Evolutionary conservation across 2,888 invertebrate species (phyloP).

Genomic region (Eristalis arbustorum): DNA sequence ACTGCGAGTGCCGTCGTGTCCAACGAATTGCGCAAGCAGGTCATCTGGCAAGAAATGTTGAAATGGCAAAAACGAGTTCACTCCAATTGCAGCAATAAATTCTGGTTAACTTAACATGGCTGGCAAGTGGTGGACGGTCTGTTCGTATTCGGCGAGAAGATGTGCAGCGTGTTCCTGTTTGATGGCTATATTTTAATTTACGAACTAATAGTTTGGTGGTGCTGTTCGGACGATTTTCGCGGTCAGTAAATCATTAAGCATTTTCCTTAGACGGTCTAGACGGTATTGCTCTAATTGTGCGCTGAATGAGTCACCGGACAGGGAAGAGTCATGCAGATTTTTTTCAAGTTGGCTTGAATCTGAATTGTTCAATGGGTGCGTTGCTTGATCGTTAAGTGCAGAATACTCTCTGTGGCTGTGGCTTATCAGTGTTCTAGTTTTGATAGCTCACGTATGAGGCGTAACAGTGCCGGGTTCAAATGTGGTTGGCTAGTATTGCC

Average conservation of each 20-base stretch:
- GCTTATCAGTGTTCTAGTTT: no score
- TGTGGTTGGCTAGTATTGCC: no score
- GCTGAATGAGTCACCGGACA: background rate
- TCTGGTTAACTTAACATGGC: background rate
- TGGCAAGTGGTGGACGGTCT: background rate
- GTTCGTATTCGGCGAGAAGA: background rate
- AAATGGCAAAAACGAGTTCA: background rate
- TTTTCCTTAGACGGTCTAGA: background rate
- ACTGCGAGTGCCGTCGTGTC: background rate
- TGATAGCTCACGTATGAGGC: no score
- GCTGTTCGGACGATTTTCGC: background rate
- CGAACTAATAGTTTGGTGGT: background rate
- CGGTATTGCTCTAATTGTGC: background rate
- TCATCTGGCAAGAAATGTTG: conserved; percentile 3
- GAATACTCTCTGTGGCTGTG: no score
- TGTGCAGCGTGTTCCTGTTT: background rate
- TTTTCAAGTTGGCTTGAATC: no score
- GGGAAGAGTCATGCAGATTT: no score
- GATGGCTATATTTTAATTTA: background rate
- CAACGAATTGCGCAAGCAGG: background rate
- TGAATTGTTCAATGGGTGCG: no score
- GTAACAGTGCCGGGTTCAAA: no score
- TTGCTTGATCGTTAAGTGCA: no score
- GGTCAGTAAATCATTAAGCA: background rate
- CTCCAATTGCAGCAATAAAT: background rate